Evolutionary conservation across 92 coral and sea anemone genomes (phyloP).

Genomic region (Paramuricea clavata): DNA sequence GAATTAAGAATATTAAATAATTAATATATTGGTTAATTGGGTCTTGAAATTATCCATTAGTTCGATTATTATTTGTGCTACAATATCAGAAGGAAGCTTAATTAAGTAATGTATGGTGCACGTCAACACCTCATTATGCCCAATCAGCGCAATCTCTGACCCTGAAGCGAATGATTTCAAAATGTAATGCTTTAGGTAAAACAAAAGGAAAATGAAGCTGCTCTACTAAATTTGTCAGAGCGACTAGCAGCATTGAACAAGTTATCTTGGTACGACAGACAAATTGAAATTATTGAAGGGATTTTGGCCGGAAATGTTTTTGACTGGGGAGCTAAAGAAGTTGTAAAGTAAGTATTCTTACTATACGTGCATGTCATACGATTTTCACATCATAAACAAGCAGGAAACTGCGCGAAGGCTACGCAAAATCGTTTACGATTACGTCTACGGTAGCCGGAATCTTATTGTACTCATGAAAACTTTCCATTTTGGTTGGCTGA

Average conservation of each 20-base stretch:
- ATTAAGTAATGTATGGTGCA: not conserved
- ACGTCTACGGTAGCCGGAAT: too few species aligned
- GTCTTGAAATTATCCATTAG: too few species aligned
- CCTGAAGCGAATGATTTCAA: not conserved
- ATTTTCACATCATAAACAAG: too few species aligned
- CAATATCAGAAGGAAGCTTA: too few species aligned
- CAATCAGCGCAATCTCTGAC: not conserved
- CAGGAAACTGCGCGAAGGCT: too few species aligned
- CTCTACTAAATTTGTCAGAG: conserved; percentile 76
- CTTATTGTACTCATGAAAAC: too few species aligned
- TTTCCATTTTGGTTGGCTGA: too few species aligned
- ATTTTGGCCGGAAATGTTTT: conserved; percentile 95
- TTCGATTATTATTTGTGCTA: too few species aligned
- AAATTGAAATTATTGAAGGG: conserved; percentile 82
- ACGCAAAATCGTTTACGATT: too few species aligned
- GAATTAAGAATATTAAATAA: too few species aligned
- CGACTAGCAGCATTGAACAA: conserved; percentile 75
- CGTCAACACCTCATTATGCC: not conserved
- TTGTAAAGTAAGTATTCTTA: conserved; percentile 89
- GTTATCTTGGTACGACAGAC: conserved; percentile 74
- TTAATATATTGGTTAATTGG: too few species aligned
- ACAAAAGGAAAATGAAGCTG: conserved; percentile 94
- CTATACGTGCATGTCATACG: too few species aligned
- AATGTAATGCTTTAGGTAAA: conserved; percentile 71
- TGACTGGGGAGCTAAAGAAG: conserved; percentile 99